Percentiles rank a stretch among this genome's conserved stretches.
Conservation (phyloP, 2,113 vertebrate species). For the Oryzias melastigma region DNA sequence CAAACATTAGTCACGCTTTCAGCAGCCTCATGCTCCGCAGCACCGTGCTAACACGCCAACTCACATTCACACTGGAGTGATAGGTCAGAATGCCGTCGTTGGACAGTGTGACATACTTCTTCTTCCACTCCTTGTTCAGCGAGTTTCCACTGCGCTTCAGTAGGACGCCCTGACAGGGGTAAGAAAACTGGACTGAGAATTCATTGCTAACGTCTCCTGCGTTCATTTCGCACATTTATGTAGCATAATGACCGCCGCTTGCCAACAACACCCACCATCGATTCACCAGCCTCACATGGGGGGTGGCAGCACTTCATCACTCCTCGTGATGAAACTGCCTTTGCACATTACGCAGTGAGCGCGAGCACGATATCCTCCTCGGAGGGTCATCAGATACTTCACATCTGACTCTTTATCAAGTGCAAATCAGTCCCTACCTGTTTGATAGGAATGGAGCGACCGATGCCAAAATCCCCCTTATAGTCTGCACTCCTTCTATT, state of each 20-base stretch:
- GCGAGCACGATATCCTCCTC: conserved; percentile 26
- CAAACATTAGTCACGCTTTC: conserved; percentile 9
- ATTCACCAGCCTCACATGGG: conserved; percentile 33
- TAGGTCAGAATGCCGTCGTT: conserved; percentile 92
- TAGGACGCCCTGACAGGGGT: conserved; percentile 83
- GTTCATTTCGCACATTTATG: conserved; percentile 31
- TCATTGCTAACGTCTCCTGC: conserved; percentile 18
- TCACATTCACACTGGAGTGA: conserved; percentile 91
- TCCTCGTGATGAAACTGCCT: conserved; percentile 25
- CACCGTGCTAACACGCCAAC: conserved; percentile 27
- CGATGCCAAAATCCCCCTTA: conserved; percentile 83
- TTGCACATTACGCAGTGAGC: conserved; percentile 22
- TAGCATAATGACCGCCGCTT: conserved; percentile 13
- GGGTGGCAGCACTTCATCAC: conserved; percentile 34
- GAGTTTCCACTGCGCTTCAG: conserved; percentile 94
- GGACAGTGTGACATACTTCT: conserved; percentile 93
- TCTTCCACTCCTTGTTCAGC: conserved; percentile 99
- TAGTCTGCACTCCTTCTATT: conserved; percentile 89
- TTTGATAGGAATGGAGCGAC: conserved; percentile 90
- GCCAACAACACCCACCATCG: conserved; percentile 44
- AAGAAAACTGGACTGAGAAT: conserved; percentile 34
- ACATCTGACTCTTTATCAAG: conserved; percentile 25
- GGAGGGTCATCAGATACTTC: conserved; percentile 24
- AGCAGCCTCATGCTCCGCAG: conserved; percentile 9
- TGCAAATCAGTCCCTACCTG: conserved; percentile 75